phyloP scores from a whole-genome alignment of 2,888 invertebrate species.

The Leptinotarsa haldemani region DNA sequence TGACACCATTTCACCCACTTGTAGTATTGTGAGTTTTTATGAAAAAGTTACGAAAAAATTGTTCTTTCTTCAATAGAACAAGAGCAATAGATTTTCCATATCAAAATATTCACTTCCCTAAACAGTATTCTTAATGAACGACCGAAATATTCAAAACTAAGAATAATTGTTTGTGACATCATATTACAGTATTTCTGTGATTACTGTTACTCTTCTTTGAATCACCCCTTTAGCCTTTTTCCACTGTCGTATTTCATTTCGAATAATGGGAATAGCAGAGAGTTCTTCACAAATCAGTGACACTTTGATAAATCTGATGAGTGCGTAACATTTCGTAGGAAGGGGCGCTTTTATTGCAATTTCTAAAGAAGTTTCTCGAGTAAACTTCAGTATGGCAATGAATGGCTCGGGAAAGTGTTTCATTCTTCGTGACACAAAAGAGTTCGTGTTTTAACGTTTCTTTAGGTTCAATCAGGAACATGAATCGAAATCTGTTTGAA shows the following conservation, averaged over 20 bases:
- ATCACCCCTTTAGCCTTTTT: not conserved
- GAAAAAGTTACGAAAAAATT: too few species aligned
- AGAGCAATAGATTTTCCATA: too few species aligned
- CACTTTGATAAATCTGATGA: slow-evolving; percentile 13
- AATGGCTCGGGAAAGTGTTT: slow-evolving; percentile 11
- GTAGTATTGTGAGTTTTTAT: too few species aligned
- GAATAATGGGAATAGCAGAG: not conserved
- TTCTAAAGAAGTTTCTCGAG: slow-evolving; percentile 5
- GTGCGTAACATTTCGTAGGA: slow-evolving; percentile 9
- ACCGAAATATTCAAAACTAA: too few species aligned
- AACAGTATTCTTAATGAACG: too few species aligned
- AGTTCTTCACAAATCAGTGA: not conserved
- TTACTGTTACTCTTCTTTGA: too few species aligned
- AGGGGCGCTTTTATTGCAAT: slow-evolving; percentile 12
- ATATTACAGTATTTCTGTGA: too few species aligned
- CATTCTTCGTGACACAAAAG: slow-evolving; percentile 12
- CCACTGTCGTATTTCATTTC: slow-evolving; percentile 15
- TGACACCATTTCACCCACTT: too few species aligned
- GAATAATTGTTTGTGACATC: too few species aligned
- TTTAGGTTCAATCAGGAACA: not conserved
- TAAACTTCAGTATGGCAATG: slow-evolving; percentile 14
- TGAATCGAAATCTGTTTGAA: not conserved
- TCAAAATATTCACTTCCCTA: too few species aligned
- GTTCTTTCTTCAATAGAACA: fast-evolving
- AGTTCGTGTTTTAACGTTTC: not conserved